These are phyloP conservation scores for Vombatus ursinus DNA, from an alignment of 2,113 vertebrate species.

Conservation along the genomic window DNA sequence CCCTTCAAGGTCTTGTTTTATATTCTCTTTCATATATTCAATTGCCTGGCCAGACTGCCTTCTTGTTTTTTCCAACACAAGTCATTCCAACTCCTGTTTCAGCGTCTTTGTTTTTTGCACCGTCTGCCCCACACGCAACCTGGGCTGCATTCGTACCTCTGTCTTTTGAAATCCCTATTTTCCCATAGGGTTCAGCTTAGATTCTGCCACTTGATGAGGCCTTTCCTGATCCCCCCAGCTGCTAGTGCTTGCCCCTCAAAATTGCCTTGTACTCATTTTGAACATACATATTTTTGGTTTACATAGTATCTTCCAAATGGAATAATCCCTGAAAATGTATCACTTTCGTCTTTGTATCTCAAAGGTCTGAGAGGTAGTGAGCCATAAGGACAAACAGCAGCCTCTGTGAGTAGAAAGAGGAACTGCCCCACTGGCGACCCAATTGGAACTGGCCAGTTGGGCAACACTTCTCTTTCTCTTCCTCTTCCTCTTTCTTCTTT, in stretches of 20 bases:
- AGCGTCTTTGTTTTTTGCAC: not conserved
- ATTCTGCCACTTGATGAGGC: not conserved
- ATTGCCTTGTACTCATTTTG: not conserved
- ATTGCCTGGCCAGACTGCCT: not conserved
- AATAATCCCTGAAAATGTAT: not conserved
- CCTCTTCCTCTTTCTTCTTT: too few relatives aligned
- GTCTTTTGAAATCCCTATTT: not conserved
- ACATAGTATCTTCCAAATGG: not conserved
- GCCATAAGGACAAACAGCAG: not conserved
- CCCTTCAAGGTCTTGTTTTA: not conserved
- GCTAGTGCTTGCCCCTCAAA: not conserved
- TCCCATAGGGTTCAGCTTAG: not conserved
- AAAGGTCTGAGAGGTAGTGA: not conserved
- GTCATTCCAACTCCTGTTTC: not conserved
- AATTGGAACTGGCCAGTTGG: too few relatives aligned
- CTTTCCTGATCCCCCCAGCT: not conserved
- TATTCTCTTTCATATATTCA: not conserved
- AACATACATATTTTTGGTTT: not conserved
- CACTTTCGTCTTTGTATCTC: too few relatives aligned
- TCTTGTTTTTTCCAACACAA: not conserved
- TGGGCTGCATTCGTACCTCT: not conserved
- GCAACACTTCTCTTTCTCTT: too few relatives aligned
- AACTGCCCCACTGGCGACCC: too few relatives aligned
- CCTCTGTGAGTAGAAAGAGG: too few relatives aligned
- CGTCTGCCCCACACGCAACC: too few relatives aligned